Evolutionary conservation across 2,888 invertebrate genomes (phyloP).

Genomic region (Dorcus hopei): DNA sequence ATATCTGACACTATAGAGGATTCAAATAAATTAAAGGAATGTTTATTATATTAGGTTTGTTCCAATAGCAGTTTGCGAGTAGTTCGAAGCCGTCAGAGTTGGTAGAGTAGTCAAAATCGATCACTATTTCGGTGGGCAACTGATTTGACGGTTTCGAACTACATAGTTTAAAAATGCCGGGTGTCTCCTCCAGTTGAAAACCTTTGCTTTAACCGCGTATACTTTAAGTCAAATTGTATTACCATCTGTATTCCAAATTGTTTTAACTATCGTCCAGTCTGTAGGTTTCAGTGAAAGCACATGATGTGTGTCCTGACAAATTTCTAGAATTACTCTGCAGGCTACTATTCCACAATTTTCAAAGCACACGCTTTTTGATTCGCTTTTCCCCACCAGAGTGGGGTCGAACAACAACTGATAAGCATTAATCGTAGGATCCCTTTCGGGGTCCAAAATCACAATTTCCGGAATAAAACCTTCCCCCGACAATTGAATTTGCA

Average conservation of each 20-base stretch:
- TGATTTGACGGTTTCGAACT: no score
- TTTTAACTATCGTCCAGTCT: not conserved
- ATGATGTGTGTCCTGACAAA: conserved; percentile 34
- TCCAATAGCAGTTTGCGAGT: no score
- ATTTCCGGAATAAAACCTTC: conserved; percentile 50
- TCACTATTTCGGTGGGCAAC: no score
- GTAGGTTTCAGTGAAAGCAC: conserved; percentile 20
- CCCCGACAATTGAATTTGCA: conserved; percentile 40
- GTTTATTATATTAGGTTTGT: no score
- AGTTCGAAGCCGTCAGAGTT: no score
- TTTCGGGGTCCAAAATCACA: conserved; percentile 39
- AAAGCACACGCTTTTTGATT: conserved; percentile 34
- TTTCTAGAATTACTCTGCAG: conserved; percentile 45
- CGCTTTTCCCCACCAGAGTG: conserved; percentile 35
- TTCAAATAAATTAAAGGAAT: no score
- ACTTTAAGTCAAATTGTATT: not conserved
- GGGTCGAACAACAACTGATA: conserved; percentile 42
- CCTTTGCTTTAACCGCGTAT: no score
- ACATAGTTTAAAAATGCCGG: no score
- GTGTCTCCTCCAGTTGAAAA: no score
- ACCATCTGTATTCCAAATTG: conserved; percentile 3
- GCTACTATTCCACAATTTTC: conserved; percentile 45
- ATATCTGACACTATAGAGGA: not conserved
- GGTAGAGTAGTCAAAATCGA: no score
- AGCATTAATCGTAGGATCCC: conserved; percentile 25